A percentile compares a stretch with the other conserved stretches of the same genome.
Evolutionary conservation across 30 jellyfish, hydroid and myxozoan species (phyloP).

Genomic region (Sanderia malayensis): DNA sequence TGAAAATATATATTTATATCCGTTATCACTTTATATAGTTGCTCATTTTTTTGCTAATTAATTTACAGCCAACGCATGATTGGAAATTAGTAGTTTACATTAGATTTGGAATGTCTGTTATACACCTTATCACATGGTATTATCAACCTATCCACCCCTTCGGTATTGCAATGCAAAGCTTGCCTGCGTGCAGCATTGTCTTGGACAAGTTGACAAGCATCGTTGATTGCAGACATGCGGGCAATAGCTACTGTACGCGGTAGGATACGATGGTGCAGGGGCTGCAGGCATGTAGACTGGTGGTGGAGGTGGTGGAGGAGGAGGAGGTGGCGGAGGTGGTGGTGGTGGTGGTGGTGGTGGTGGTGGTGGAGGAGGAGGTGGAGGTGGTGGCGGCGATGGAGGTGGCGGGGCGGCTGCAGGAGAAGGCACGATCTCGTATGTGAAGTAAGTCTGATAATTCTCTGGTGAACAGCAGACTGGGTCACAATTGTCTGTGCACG

Average conservation of each 20-base stretch:
- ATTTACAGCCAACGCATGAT: no score
- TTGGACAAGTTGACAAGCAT: constrained; percentile 69
- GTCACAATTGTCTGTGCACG: constrained; percentile 82
- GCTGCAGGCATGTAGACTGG: constrained; percentile 35
- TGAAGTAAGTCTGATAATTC: constrained; percentile 74
- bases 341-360: constrained; percentile 84
- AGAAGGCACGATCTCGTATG: constrained; percentile 72
- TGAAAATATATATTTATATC: no score
- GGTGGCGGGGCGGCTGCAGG: constrained; percentile 50
- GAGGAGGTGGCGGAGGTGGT: constrained; percentile 81
- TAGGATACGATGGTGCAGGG: constrained; percentile 48
- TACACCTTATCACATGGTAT: no score
- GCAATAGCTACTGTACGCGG: constrained; percentile 44
- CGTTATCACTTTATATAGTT: no score
- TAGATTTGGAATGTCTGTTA: no score
- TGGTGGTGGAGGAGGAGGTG: constrained; percentile 92
- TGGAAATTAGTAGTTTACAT: no score
- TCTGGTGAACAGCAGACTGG: constrained; percentile 95
- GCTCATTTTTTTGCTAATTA: no score
- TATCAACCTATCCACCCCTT: constrained; percentile 15
- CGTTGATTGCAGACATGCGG: constrained; percentile 60
- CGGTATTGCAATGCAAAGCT: constrained; percentile 41
- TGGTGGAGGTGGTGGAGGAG: constrained; percentile 67
- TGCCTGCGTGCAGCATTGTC: constrained; percentile 65
- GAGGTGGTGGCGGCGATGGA: constrained; percentile 70